Base-by-base conservation (phyloP, 2,113 vertebrate genomes). In the Embiotoca jacksoni region DNA sequence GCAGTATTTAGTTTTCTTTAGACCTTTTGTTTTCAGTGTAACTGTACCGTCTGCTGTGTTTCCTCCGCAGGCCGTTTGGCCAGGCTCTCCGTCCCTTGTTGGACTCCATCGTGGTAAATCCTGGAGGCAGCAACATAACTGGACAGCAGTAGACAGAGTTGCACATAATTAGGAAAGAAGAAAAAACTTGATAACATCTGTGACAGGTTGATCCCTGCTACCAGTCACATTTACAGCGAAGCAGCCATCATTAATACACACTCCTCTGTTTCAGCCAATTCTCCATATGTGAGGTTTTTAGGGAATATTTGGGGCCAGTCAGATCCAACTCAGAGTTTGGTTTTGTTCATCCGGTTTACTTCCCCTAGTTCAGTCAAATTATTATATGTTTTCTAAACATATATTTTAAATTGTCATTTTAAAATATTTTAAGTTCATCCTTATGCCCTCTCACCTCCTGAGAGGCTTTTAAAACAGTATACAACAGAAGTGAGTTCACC, bases 11-110 rank as follows among this genome's bases (percentile, higher is more conserved):
- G 9, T 44, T 82, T 37, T 63, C 8, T 75, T 75, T 14, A 7
- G 23, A 23, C 4, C 15, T 53, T 39, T 53, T 9, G 15, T 50
- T 59, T 47, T 72, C 32, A 31, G n/a, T 72, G 15, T 81, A 68
- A 74, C 52, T 14, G 4, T 61, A 14, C 37, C 23, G 3, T 78
- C 16, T 75, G 31, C 69, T 85, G 30, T 85, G 57, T 78, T 75
- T 84, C 52, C 65, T 90, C 84, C 58, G 11, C 88, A 99, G 97
- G 88, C 97, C 97, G 30, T 98, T 99, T 71, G 98, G 98, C 92
- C 97, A 97, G 93, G 96, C 95, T 33, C 94, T 99, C 82, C 95
- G 95, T 75, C 97, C 97, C 33, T 72, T 98, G 30, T 92, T 99
- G 92, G 96, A 97, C 73, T 96, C 96, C 84, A 90, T 97, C 72